Base-by-base conservation (phyloP, 2,888 invertebrate species). In the Philhelius pedissequus region DNA sequence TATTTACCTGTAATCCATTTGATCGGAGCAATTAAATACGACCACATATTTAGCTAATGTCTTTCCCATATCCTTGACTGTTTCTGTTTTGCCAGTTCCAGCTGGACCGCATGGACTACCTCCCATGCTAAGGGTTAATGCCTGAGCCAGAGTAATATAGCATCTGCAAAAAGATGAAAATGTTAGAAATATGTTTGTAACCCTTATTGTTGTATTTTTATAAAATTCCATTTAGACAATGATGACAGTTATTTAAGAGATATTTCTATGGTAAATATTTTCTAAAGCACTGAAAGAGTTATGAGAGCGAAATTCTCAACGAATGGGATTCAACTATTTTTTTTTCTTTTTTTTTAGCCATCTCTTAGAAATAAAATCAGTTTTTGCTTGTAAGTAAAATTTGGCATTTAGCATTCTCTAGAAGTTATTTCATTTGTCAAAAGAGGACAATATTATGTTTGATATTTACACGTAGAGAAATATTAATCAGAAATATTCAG, bases 41-140 rank as follows among this genome's bases (percentile, higher is more conserved):
- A 97, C 97, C 18, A 98, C 98, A 91, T 98, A 99, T 92, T 99
- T 99, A 43, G 98, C 99, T 48, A 99, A 93, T 20, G 98, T 98
- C 91, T 98, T 97, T 45, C 98, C 98, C 98, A 99, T 99, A 91
- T 99, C 99, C 91, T 99, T 99, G 1, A 97, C 97, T 0, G 98
- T 98, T 92, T 99, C 99, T 0, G 99, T 99, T 93, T 99, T 99
- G 6, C 99, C 99, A 0, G 98, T 99, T n/a, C 98, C 98, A 0
- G 98, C 98, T 2, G 98, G 98, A 0, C 99, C 98, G 87, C 98
- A 98, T 0, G 98, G 98, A 15, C 97, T 97, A 0, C 98, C 98
- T 15, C 98, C 99, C 96, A 98, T 97, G 86, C 98, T 97, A 95
- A 98, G 96, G 0, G 97, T 96, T 82, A 99, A 92, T 0, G 99